Conservation (phyloP, 2,113 vertebrate species). For the Pipa parva region DNA sequence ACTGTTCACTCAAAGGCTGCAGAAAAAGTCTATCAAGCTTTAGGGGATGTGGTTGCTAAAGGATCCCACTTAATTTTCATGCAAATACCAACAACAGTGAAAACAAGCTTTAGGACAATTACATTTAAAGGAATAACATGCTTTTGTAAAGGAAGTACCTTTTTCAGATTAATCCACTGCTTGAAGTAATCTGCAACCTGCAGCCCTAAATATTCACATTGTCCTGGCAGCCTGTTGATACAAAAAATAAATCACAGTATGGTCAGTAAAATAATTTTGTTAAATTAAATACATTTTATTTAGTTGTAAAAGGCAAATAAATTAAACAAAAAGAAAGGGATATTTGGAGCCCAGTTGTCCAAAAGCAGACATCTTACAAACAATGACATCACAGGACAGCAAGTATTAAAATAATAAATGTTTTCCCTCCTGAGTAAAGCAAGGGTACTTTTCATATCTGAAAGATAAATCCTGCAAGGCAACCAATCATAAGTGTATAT, state of each 20-base stretch:
- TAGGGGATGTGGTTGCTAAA: background rate
- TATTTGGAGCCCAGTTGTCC: too few species aligned
- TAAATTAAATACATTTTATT: too few species aligned
- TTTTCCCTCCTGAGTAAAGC: too few species aligned
- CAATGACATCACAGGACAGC: too few species aligned
- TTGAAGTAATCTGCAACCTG: conserved; percentile 81
- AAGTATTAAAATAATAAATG: too few species aligned
- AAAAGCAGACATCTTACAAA: too few species aligned
- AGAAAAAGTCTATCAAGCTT: conserved; percentile 1
- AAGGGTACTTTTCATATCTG: too few species aligned
- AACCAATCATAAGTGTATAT: too few species aligned
- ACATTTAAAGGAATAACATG: conserved; percentile 33
- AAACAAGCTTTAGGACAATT: conserved; percentile 55
- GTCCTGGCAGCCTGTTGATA: conserved; percentile 72
- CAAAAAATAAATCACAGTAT: conserved; percentile 7
- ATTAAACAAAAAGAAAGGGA: too few species aligned
- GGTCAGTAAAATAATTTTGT: too few species aligned
- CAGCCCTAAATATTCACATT: conserved; percentile 78
- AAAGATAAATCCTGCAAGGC: too few species aligned
- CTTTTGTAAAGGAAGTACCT: conserved; percentile 64
- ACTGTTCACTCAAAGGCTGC: conserved; percentile 6
- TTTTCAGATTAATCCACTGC: conserved; percentile 85
- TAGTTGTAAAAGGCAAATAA: too few species aligned
- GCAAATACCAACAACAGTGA: conserved; percentile 79
- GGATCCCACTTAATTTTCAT: conserved; percentile 73